Conservation (phyloP, 2,113 vertebrate genomes). For the Heteronetta atricapilla region DNA sequence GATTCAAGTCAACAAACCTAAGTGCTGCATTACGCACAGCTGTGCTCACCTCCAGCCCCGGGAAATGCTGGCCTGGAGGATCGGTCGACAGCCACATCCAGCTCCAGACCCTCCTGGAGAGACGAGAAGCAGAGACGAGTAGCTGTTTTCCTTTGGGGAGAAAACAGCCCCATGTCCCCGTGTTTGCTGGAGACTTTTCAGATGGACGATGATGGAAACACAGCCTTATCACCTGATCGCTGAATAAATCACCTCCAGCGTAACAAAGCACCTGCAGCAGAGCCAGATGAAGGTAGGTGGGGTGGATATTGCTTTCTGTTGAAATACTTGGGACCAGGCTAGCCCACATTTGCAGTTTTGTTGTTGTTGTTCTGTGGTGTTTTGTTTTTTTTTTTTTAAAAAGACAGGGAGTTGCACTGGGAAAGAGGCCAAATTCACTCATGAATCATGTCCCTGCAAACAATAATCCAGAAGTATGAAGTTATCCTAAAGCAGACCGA, state of each 20-base stretch:
- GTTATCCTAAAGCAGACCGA: neutral
- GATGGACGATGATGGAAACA: neutral
- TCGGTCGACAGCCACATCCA: rapidly evolving
- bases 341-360: neutral
- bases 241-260: neutral
- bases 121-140: rapidly evolving
- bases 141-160: neutral
- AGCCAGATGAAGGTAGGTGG: neutral
- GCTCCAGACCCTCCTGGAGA: neutral
- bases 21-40: neutral
- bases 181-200: neutral
- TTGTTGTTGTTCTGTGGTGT: no score
- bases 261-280: rapidly evolving
- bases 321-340: slow-evolving; percentile 1
- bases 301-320: neutral
- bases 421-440: neutral
- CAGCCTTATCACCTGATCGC: neutral
- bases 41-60: neutral
- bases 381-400: neutral
- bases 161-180: neutral
- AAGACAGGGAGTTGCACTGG: neutral
- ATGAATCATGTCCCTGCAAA: neutral
- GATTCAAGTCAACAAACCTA: neutral
- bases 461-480: neutral
- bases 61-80: no score